Conservation (phyloP, 2,888 invertebrate genomes). For the Anoplius nigerrimus region DNA sequence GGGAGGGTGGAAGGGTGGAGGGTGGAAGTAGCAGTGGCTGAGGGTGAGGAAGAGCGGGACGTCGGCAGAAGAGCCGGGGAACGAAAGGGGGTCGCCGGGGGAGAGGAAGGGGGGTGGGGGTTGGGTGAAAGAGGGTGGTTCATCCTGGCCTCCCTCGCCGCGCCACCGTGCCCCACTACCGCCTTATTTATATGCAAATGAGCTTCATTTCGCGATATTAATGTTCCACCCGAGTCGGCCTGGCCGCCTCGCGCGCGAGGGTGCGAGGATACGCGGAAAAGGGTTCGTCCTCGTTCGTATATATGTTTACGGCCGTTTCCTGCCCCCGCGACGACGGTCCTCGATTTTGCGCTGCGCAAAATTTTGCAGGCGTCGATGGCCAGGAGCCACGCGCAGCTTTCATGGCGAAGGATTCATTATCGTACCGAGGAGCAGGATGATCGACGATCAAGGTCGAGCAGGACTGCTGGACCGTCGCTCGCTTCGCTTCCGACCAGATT, state of each 20-base stretch:
- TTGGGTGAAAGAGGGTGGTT: slow-evolving; percentile 55
- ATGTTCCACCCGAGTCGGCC: slow-evolving; percentile 78
- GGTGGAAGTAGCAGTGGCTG: slow-evolving; percentile 16
- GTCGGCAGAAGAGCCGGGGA: neutral
- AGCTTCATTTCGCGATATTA: slow-evolving; percentile 93
- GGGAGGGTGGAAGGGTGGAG: too few species aligned
- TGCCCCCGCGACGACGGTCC: slow-evolving; percentile 49
- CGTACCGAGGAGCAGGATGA: neutral
- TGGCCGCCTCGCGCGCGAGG: slow-evolving; percentile 50
- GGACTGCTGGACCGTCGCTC: too few species aligned
- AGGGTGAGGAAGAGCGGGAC: slow-evolving; percentile 21
- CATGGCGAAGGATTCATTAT: neutral
- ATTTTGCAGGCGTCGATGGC: slow-evolving; percentile 27
- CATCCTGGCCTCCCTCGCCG: slow-evolving; percentile 63
- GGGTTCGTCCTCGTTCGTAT: slow-evolving; percentile 62
- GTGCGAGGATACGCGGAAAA: slow-evolving; percentile 67
- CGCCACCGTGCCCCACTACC: slow-evolving; percentile 65
- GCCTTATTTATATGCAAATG: slow-evolving; percentile 94
- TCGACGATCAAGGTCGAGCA: too few species aligned
- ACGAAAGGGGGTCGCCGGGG: slow-evolving; percentile 21
- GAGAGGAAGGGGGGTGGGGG: slow-evolving; percentile 21
- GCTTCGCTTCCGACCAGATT: too few species aligned
- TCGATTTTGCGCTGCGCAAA: slow-evolving; percentile 29
- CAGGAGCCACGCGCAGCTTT: too few species aligned
- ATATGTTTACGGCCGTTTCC: slow-evolving; percentile 69